A percentile compares a stretch with the other conserved stretches of the same genome.
Evolutionary conservation across 2,888 invertebrate species (phyloP).

Genomic region (Nephrotoma appendiculata): DNA sequence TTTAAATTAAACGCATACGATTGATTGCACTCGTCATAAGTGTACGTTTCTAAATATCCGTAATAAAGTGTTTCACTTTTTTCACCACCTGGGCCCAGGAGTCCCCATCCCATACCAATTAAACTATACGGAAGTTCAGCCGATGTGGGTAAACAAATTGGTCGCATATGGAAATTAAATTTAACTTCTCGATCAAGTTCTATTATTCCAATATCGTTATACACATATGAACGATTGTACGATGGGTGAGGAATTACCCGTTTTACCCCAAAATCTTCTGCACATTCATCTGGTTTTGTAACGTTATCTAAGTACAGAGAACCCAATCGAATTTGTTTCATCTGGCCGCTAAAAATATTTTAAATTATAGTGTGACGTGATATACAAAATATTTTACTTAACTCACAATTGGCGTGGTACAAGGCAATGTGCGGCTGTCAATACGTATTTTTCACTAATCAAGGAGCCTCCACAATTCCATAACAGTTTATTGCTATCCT

Average conservation of each 20-base stretch:
- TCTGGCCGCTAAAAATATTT: not conserved
- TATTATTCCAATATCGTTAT: not conserved
- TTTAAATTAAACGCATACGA: not conserved
- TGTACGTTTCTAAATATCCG: not conserved
- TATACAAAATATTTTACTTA: not conserved
- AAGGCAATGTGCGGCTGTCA: not conserved
- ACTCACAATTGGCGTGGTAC: not conserved
- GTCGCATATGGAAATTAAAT: constrained; percentile 1
- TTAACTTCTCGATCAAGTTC: not conserved
- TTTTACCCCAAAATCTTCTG: not conserved
- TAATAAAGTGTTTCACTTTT: not conserved
- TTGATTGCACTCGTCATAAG: not conserved
- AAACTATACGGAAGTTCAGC: not conserved
- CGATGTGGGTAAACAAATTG: not conserved
- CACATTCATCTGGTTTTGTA: not conserved
- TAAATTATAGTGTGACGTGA: not conserved
- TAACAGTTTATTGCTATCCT: not conserved
- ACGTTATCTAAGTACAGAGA: not conserved
- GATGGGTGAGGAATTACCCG: not conserved
- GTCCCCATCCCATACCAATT: not conserved
- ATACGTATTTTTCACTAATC: not conserved
- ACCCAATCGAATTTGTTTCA: not conserved
- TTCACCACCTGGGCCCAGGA: not conserved
- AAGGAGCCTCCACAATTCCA: not conserved
- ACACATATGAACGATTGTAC: not conserved